These are phyloP conservation scores for Nemotelus pantherinus DNA, from an alignment of 2,888 invertebrate species.

Conservation along the genomic window DNA sequence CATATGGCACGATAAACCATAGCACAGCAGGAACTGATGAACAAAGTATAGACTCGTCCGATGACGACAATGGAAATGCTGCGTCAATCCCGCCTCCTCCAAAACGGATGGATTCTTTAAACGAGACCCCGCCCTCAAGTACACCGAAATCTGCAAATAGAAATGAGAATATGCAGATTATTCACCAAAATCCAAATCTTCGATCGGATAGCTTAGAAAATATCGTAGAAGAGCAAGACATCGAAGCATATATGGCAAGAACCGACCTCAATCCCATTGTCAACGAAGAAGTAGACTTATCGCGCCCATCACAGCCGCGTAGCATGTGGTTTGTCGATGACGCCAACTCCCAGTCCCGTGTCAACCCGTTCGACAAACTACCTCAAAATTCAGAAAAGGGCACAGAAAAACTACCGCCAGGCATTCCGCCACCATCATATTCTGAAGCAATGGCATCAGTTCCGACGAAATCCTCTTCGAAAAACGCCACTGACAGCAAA, in stretches of 20 bases:
- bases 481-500: slow-evolving; percentile 15
- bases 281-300: slow-evolving; percentile 54
- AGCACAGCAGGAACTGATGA: slow-evolving; percentile 59
- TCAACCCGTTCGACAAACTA: slow-evolving; percentile 42
- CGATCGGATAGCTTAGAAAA: slow-evolving; percentile 61
- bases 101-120: slow-evolving; percentile 47
- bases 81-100: slow-evolving; percentile 46
- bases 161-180: slow-evolving; percentile 55
- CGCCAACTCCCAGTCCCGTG: background rate
- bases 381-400: background rate
- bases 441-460: slow-evolving; percentile 59
- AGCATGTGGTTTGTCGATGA: slow-evolving; percentile 60
- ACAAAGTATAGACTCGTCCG: slow-evolving; percentile 66
- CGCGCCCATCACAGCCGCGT: slow-evolving; percentile 56
- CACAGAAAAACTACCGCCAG: slow-evolving; percentile 27
- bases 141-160: background rate
- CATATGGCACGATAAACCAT: slow-evolving; percentile 70
- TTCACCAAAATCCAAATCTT: slow-evolving; percentile 61
- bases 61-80: slow-evolving; percentile 60
- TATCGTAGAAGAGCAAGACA: slow-evolving; percentile 55
- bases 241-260: slow-evolving; percentile 47
- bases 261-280: slow-evolving; percentile 40
- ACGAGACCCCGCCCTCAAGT: background rate
- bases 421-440: slow-evolving; percentile 61
- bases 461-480: slow-evolving; percentile 24